Evolutionary conservation across 2,113 vertebrate genomes (phyloP), one percentile per base, ranked within the genome.

Genomic region (Colossoma macropomum): DNA sequence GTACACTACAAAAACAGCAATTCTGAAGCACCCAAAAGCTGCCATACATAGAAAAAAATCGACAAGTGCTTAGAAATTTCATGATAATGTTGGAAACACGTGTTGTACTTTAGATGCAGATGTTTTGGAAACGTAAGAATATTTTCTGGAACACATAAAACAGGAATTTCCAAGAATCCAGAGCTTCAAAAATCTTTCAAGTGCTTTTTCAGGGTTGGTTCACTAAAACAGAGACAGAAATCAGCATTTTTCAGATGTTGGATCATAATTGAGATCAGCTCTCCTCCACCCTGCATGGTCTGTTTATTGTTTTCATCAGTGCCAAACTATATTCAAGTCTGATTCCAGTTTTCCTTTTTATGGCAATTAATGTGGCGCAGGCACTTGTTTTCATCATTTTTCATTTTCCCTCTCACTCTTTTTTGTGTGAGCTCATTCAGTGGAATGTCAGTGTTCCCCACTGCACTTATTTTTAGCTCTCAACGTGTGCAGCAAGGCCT

Each of bases 391-490:
- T 27, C 12, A 62, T 27, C 59, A 62, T 62, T 25, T 62, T n/a
- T 62, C 13, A 48, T 73, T 45, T 13, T 65, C 68, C 2, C 0
- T 2, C 62, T 73, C 75, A 27, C 12, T 82, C 21, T 21, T n/a
- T 48, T 34, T 59, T 12, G 30, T 59, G 48, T 79, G 77, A 59
- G 38, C 62, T 83, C 45, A 73, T 85, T 88, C 74, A 71, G 82
- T 66, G 69, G 74, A 81, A 88, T 83, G 79, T 74, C 73, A 77
- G 34, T 75, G 77, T 32, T 21, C 77, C 59, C 30, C 15, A 16
- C 75, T 81, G 75, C 28, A 28, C 74, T 88, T 88, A 85, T 87
- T 86, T 84, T 86, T 84, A 88, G 87, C 72, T 30, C 1, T 11
- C 21, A 69, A 68, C 48, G 28, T 87, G 56, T 83, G 50, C 28